Conservation (phyloP, 2,888 invertebrate genomes). For the Mythimna lalbum region DNA sequence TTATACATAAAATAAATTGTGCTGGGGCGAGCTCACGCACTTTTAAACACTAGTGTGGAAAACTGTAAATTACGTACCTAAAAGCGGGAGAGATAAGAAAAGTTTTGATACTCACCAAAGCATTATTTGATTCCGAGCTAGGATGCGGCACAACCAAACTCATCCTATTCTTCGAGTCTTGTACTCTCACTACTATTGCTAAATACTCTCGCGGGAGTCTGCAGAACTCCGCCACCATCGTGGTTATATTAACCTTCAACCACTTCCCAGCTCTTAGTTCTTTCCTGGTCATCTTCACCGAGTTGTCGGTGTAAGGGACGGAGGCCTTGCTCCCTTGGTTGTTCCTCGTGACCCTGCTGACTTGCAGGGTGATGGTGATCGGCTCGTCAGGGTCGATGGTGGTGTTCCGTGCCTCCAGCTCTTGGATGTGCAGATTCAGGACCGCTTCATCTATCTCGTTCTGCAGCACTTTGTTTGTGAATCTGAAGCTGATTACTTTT, state of each 20-base stretch:
- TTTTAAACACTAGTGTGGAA: too few species aligned
- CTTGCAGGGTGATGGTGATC: constrained; percentile 82
- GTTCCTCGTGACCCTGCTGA: constrained; percentile 84
- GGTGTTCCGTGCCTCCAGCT: constrained; percentile 80
- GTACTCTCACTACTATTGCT: constrained; percentile 94
- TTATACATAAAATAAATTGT: too few species aligned
- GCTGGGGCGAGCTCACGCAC: too few species aligned
- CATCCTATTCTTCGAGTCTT: constrained; percentile 91
- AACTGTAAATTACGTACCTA: too few species aligned
- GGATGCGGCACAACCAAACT: constrained; percentile 93
- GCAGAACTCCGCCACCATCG: constrained; percentile 94
- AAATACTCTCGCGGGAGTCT: constrained; percentile 93
- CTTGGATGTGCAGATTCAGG: constrained; percentile 93
- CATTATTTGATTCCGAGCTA: constrained; percentile 89
- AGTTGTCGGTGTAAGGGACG: constrained; percentile 81
- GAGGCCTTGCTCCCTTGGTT: constrained; percentile 84
- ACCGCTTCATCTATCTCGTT: constrained; percentile 93
- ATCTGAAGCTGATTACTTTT: constrained; percentile 93
- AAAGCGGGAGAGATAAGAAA: background rate
- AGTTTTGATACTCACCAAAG: constrained; percentile 79
- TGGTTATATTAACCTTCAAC: constrained; percentile 94
- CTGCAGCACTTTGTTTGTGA: constrained; percentile 93
- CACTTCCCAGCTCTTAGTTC: constrained; percentile 91
- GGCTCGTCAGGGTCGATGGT: constrained; percentile 80
- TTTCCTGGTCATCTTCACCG: constrained; percentile 87